A percentile compares a stretch with the other conserved stretches of the same genome.
Evolutionary conservation across 2,113 vertebrate genomes (phyloP).

Genomic region (Athene cunicularia): DNA sequence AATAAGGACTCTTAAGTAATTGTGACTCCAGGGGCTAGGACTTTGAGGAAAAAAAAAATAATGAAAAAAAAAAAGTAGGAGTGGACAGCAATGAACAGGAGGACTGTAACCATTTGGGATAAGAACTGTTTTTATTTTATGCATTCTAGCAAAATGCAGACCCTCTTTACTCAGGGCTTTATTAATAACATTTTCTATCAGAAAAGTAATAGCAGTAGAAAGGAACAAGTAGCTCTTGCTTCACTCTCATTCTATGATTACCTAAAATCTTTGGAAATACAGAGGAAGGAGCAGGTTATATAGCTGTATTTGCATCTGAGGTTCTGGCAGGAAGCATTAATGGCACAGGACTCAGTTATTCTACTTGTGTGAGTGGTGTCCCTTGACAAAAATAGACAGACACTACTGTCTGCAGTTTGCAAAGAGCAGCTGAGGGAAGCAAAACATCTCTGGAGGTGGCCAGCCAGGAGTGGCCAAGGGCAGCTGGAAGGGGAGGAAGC

Average conservation of each 20-base stretch:
- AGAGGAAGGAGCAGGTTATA: neutral
- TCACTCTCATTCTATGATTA: neutral
- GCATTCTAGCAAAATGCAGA: neutral
- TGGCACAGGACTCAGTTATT: neutral
- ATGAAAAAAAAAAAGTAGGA: neutral
- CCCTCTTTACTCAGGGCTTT: neutral
- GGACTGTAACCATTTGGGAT: neutral
- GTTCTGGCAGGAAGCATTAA: neutral
- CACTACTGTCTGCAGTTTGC: neutral
- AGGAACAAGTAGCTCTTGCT: neutral
- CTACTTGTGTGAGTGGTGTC: neutral
- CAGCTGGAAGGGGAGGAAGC: neutral
- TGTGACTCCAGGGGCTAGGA: neutral
- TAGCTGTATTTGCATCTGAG: neutral
- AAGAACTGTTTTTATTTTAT: neutral
- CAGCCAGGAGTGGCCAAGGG: neutral
- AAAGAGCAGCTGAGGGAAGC: neutral
- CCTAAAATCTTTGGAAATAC: neutral
- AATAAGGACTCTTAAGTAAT: neutral
- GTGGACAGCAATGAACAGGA: neutral
- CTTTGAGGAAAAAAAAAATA: neutral
- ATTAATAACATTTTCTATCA: neutral
- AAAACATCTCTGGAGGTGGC: neutral
- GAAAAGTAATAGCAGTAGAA: neutral
- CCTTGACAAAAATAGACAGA: slow-evolving; percentile 10